These are phyloP conservation scores for Icerya purchasi DNA, from an alignment of 2,888 invertebrate species.

Conservation along the genomic window DNA sequence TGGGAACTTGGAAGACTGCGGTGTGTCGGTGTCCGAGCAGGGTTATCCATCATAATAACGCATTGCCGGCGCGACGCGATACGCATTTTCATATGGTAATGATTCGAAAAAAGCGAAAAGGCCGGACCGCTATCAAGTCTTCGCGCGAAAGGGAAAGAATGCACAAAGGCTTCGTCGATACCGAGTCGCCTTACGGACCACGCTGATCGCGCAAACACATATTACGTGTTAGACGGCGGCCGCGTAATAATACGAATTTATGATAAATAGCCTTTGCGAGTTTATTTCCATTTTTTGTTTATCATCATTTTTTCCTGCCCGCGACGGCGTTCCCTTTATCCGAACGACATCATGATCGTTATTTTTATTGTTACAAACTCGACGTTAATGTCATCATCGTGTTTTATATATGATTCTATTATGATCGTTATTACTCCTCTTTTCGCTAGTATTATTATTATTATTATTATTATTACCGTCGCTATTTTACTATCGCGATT, in stretches of 20 bases:
- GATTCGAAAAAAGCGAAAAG: neutral
- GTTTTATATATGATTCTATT: no score
- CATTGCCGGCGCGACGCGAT: neutral
- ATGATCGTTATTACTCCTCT: no score
- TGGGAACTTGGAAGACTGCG: neutral
- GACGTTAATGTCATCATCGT: neutral
- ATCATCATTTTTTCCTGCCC: neutral
- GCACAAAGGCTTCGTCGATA: no score
- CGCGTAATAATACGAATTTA: no score
- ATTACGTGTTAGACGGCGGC: no score
- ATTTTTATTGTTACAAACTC: neutral
- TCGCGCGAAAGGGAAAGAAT: no score
- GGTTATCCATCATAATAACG: neutral
- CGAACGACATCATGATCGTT: neutral
- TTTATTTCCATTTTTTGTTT: neutral
- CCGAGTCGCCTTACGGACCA: no score
- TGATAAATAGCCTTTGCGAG: neutral
- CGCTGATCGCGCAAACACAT: no score
- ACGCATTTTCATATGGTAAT: neutral
- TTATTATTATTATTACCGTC: no score
- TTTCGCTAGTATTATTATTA: no score
- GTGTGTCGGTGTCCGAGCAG: neutral
- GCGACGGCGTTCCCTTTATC: neutral
- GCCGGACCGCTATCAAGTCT: neutral
- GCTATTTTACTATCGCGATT: no score